phyloP scores from a whole-genome alignment of 1,140 invertebrate species.

The Zaprionus nigranus region DNA sequence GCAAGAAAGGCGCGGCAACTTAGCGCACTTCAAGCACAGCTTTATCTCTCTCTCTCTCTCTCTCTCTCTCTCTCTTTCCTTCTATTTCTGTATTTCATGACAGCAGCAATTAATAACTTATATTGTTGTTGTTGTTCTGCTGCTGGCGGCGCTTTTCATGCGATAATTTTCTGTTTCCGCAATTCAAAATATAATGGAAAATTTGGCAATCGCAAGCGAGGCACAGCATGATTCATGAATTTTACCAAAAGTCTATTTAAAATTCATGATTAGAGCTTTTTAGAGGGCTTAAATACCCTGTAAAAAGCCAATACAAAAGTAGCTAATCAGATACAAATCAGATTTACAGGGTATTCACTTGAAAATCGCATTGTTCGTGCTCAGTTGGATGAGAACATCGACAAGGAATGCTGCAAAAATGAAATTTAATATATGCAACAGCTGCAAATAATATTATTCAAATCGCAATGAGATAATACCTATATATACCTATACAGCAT shows the following conservation, averaged over 20 bases:
- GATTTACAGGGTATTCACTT: not conserved
- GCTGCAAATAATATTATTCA: constrained; percentile 29
- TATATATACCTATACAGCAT: constrained; percentile 8
- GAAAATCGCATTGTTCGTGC: not conserved
- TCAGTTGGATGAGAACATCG: not conserved
- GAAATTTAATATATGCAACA: constrained; percentile 46
- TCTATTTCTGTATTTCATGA: constrained; percentile 10
- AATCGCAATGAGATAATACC: constrained; percentile 42
- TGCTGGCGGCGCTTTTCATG: constrained; percentile 58
- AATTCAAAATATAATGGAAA: constrained; percentile 64
- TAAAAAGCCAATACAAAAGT: not conserved
- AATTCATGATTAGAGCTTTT: constrained; percentile 57
- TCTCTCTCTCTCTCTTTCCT: not conserved
- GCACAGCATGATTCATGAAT: constrained; percentile 56
- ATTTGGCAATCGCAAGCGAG: constrained; percentile 41
- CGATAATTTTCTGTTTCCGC: constrained; percentile 65
- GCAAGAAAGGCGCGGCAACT: constrained; percentile 32
- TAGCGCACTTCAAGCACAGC: constrained; percentile 30
- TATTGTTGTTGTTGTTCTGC: constrained; percentile 18
- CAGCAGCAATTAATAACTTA: constrained; percentile 61
- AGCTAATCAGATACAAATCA: not conserved
- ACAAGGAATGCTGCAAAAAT: constrained; percentile 6
- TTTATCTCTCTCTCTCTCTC: not conserved
- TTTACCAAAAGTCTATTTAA: constrained; percentile 39
- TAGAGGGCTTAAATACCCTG: not conserved